Percentiles rank a stretch among this genome's conserved stretches.
Conservation (phyloP, 1,140 invertebrate species). For the Solen grandis region DNA sequence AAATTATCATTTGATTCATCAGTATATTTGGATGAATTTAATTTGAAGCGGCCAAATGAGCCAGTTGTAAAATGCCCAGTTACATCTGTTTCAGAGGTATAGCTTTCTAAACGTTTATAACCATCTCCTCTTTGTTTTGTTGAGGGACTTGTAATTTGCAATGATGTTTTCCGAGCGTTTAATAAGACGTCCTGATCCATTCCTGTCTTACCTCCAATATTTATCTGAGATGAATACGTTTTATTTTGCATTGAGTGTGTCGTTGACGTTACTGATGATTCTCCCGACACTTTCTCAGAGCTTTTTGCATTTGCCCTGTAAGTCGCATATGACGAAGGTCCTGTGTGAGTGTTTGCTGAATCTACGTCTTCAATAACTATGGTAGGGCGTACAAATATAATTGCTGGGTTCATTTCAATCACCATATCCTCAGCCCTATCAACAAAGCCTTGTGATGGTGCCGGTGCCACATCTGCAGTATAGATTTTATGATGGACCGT, state of each 20-base stretch:
- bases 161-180: conserved; percentile 35
- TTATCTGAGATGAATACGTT: no score
- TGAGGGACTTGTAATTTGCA: conserved; percentile 4
- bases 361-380: no score
- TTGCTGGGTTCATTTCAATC: conserved; percentile 1
- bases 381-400: conserved; percentile 42
- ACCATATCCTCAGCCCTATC: conserved; percentile 47
- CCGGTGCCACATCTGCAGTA: conserved; percentile 23
- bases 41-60: not conserved
- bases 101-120: conserved; percentile 29
- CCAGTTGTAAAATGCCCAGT: not conserved
- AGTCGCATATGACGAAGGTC: not conserved
- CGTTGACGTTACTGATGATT: no score
- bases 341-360: conserved; percentile 8
- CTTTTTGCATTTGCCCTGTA: no score
- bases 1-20: conserved; percentile 35
- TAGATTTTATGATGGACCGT: conserved; percentile 34
- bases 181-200: no score
- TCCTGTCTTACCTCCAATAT: no score
- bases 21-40: not conserved
- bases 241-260: no score
- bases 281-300: no score
- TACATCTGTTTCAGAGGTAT: conserved; percentile 41
- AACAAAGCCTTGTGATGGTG: conserved; percentile 35
- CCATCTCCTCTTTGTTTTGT: conserved; percentile 3